Percentiles rank a stretch among this genome's conserved stretches.
phyloP scores from a whole-genome alignment of 2,888 invertebrate species.

The Xestia sexstrigata region DNA sequence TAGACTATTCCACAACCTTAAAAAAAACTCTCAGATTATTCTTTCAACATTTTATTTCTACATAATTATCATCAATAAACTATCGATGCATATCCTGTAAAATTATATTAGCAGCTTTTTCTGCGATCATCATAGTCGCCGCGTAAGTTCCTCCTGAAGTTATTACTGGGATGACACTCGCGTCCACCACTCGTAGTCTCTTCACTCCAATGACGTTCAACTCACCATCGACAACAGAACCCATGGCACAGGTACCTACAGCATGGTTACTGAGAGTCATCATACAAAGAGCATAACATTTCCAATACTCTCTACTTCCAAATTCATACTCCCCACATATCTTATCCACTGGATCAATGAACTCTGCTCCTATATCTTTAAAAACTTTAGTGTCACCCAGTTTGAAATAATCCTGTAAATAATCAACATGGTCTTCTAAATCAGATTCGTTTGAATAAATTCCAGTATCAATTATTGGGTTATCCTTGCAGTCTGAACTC shows the following conservation, averaged over 20 bases:
- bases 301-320: conserved; percentile 39
- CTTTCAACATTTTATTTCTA: not conserved
- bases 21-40: not conserved
- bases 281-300: conserved; percentile 43
- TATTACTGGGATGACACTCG: conserved; percentile 86
- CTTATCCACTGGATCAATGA: conserved; percentile 26
- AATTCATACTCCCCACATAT: not conserved
- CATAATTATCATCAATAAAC: not conserved
- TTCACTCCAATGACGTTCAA: conserved; percentile 40
- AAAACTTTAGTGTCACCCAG: conserved; percentile 35
- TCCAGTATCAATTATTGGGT: conserved; percentile 69
- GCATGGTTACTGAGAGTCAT: conserved; percentile 3
- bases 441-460: conserved; percentile 69
- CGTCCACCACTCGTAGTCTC: conserved; percentile 66
- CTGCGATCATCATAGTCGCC: conserved; percentile 75
- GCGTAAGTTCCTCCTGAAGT: conserved; percentile 90
- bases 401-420: conserved; percentile 43
- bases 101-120: conserved; percentile 66
- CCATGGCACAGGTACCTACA: conserved; percentile 47
- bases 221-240: conserved; percentile 46
- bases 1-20: not conserved
- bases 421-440: conserved; percentile 37
- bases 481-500: conserved; percentile 71
- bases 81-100: conserved; percentile 1
- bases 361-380: conserved; percentile 25